phyloP scores from a whole-genome alignment of 2,797 vertebrate genomes.

The Pipistrellus nathusii region DNA sequence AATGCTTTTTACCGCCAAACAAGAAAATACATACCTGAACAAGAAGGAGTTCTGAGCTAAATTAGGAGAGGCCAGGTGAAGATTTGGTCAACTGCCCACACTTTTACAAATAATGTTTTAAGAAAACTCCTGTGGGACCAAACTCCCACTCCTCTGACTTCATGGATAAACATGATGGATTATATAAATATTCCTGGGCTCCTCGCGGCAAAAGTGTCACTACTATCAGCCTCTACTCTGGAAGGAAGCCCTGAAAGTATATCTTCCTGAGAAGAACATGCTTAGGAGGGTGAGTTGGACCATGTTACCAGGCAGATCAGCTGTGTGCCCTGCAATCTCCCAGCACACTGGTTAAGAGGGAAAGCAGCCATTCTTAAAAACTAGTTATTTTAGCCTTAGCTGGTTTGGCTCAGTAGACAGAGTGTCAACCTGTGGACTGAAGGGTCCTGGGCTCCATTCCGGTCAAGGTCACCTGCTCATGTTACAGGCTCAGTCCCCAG shows the following conservation, averaged over 20 bases:
- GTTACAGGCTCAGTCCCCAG: too few relatives aligned
- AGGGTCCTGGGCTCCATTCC: too few relatives aligned
- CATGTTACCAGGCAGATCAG: not conserved
- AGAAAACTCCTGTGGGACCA: not conserved
- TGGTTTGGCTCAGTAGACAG: too few relatives aligned
- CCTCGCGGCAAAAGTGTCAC: not conserved
- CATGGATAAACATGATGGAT: not conserved
- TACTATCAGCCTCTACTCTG: not conserved
- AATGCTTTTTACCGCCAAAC: not conserved
- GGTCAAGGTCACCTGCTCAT: too few relatives aligned
- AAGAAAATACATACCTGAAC: not conserved
- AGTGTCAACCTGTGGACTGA: too few relatives aligned
- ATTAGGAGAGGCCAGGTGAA: not conserved
- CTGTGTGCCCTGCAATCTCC: not conserved
- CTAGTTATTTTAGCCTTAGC: not conserved
- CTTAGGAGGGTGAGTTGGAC: not conserved
- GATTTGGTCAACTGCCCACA: not conserved
- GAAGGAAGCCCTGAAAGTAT: not conserved
- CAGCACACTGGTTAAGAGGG: not conserved
- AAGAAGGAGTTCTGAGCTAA: not conserved
- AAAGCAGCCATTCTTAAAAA: not conserved
- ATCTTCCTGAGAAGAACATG: not conserved
- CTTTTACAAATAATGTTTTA: slow-evolving; percentile 13
- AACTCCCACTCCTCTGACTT: not conserved
- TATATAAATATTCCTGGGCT: not conserved